Conservation (phyloP, 30 jellyfish, hydroid and myxozoan species). For the Rhopilema esculentum region DNA sequence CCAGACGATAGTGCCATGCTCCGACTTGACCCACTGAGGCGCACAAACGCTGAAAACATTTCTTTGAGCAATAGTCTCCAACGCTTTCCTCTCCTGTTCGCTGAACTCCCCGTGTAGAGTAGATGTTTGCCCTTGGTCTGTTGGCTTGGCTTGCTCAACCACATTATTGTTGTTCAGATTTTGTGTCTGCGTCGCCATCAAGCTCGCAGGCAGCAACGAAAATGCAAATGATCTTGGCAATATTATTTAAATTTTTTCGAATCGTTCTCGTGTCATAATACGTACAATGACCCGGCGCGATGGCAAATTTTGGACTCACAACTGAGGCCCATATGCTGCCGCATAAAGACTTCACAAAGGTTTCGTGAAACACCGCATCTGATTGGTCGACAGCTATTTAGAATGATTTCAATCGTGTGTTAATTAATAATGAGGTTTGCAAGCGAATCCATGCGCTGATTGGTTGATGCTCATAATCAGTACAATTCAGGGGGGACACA, state of each 20-base stretch:
- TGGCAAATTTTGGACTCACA: constrained; percentile 19
- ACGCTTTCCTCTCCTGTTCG: constrained; percentile 67
- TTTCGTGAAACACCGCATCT: constrained; percentile 19
- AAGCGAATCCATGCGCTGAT: constrained; percentile 49
- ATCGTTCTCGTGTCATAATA: constrained; percentile 45
- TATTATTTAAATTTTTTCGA: constrained; percentile 60
- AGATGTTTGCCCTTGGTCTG: constrained; percentile 41
- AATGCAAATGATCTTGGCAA: constrained; percentile 76
- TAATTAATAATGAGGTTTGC: constrained; percentile 73
- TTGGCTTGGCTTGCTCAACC: constrained; percentile 40
- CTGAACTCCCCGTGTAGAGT: constrained; percentile 48
- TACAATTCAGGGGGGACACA: constrained; percentile 32
- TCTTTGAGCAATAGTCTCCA: constrained; percentile 66
- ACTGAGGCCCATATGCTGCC: constrained; percentile 43
- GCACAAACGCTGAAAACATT: constrained; percentile 59
- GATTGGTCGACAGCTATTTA: constrained; percentile 43
- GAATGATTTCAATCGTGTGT: constrained; percentile 43
- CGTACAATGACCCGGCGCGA: constrained; percentile 44
- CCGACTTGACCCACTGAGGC: constrained; percentile 77
- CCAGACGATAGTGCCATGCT: constrained; percentile 67
- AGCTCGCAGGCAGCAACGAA: constrained; percentile 56
- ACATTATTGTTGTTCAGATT: constrained; percentile 68
- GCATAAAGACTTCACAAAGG: background rate
- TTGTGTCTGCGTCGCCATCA: constrained; percentile 56
- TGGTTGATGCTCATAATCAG: constrained; percentile 59